Base-by-base conservation (phyloP, 2,888 invertebrate species). In the Panorpa germanica region DNA sequence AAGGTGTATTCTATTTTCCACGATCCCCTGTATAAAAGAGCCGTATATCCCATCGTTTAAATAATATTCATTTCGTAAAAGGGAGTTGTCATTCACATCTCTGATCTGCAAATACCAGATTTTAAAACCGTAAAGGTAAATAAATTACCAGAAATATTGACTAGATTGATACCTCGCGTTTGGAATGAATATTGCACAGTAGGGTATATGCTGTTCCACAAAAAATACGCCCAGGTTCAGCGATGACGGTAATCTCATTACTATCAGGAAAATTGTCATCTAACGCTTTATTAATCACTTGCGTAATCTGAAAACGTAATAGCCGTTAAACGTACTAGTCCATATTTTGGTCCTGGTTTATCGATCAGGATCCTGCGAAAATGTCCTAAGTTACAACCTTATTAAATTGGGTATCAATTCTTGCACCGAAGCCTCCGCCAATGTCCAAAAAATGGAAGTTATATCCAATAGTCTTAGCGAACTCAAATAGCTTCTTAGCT, bases 31-130 rank as follows among this genome's bases (percentile, higher is more conserved):
- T 62, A 91, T 91, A n/a, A 98, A 98, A 34, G 91, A 91, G 34
- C 96, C 95, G 55, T 98, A 98, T 34, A 98, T 90, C 4, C 98
- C 96, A 55, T 98, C 96, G 56, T 96, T 96, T 46, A 98, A 77
- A 61, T 91, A 96, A 57, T 96, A 96, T n/a, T n/a, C n/a, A n/a
- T n/a, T n/a, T n/a, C n/a, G n/a, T n/a, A n/a, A n/a, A n/a, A n/a
- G n/a, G n/a, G n/a, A n/a, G n/a, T n/a, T n/a, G n/a, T n/a, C n/a
- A n/a, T n/a, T n/a, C n/a, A n/a, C n/a, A n/a, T n/a, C n/a, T n/a
- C n/a, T n/a, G n/a, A n/a, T n/a, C n/a, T n/a, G n/a, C n/a, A n/a
- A n/a, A n/a, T n/a, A n/a, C n/a, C n/a, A n/a, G n/a, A n/a, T n/a
- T n/a, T n/a, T n/a, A n/a, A n/a, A n/a, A n/a, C n/a, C n/a, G n/a